Base-by-base conservation (phyloP, 2,797 vertebrate genomes). In the Oreortyx pictus region DNA sequence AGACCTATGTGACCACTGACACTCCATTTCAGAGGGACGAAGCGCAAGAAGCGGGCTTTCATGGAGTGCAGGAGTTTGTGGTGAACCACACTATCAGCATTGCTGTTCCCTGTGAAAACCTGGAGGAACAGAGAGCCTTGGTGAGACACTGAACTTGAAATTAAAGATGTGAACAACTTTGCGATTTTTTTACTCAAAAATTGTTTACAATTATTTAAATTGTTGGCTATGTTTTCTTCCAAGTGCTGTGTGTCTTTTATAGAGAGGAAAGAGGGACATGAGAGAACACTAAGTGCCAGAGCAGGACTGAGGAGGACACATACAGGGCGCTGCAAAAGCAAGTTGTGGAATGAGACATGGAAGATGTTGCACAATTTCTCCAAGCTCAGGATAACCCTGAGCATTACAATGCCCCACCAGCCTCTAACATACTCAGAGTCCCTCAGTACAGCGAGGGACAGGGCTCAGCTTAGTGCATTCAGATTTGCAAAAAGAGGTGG, bases 21-120 rank as follows among this genome's bases (percentile, higher is more conserved):
- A 81, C 98, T 99, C 99, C 99, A 99, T 82, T 98, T 97, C 13
- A 98, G 96, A n/a, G 99, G 99, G 88, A 99, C 25, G 29, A 99
- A 99, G 39, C 99, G 98, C 67, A 99, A 76, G 96, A 99, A 99
- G 0, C 98, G 98, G n/a, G 98, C 98, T 77, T 98, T 98, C 93
- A 99, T 16, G 0, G 99, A 98, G 88, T 98, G 98, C 35, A 98
- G 98, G 33, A 99, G 96, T 80, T 98, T 99, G 97, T 99, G 98
- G 77, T 98, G 98, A 87, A 99, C 97, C 24, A 99, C 98, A 1
- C 97, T 97, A 92, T 99, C 99, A 3, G 99, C 98, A 8, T 99
- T 99, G 93, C 96, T 96, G 62, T 99, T 99, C 77, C 99, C 99
- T 31, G 97, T 90, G 88, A 99, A 98, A 39, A 97, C 98, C 99